A percentile compares a stretch with the other conserved stretches of the same genome.
Conservation (phyloP, 2,797 vertebrate species). For the Xenops minutus region DNA sequence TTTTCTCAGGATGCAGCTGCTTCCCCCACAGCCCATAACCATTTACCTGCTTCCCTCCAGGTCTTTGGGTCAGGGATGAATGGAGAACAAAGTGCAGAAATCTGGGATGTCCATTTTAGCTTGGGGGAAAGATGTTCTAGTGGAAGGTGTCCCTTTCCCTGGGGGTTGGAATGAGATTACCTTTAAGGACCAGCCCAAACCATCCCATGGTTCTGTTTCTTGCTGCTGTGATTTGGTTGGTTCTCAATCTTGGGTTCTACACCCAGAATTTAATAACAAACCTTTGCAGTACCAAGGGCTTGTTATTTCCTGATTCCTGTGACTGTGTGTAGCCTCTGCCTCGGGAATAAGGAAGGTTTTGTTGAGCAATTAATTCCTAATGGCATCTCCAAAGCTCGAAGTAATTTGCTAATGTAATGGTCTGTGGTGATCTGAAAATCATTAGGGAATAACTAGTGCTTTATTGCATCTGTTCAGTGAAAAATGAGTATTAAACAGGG, state of each 20-base stretch:
- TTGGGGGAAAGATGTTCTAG: not conserved
- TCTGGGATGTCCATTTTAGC: not conserved
- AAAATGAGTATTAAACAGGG: not conserved
- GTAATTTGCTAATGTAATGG: not conserved
- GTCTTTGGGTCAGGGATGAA: not conserved
- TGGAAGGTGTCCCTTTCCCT: not conserved
- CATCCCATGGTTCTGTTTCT: not conserved
- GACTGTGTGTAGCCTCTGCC: not conserved
- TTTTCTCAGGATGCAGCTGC: not conserved
- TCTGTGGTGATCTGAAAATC: not conserved
- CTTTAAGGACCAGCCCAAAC: not conserved
- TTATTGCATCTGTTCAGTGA: not conserved
- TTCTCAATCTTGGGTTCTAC: not conserved
- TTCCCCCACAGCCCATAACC: not conserved
- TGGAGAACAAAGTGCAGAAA: not conserved
- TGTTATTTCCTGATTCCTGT: not conserved
- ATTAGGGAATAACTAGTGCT: not conserved
- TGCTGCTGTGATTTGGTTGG: not conserved
- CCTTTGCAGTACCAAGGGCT: not conserved
- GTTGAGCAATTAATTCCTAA: not conserved
- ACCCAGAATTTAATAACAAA: not conserved
- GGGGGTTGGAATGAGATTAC: not conserved
- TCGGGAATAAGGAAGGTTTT: not conserved
- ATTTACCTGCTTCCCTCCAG: not conserved
- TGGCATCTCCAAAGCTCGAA: not conserved